Conservation (phyloP, 2,797 vertebrate species). For the Apodemus agrarius region DNA sequence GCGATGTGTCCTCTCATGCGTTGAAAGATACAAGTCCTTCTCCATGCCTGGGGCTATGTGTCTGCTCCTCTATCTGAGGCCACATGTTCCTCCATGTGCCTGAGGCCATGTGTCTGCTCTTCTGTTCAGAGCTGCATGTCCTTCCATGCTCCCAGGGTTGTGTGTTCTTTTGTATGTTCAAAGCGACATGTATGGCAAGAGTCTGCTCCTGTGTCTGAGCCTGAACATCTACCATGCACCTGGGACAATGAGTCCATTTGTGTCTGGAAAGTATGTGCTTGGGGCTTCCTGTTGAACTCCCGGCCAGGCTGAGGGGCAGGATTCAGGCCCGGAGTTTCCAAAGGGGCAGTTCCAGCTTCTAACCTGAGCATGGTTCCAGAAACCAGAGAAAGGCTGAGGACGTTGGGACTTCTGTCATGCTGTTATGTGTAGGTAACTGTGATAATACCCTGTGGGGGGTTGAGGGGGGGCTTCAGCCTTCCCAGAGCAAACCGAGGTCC, state of each 20-base stretch:
- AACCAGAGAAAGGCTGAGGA: neutral
- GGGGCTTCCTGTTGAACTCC: neutral
- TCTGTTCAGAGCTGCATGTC: neutral
- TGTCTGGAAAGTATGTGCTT: too few relatives aligned
- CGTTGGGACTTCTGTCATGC: neutral
- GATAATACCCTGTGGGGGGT: neutral
- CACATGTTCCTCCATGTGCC: neutral
- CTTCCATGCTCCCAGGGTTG: neutral
- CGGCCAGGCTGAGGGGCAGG: neutral
- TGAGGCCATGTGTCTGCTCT: neutral
- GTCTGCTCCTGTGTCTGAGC: neutral
- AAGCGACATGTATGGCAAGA: neutral
- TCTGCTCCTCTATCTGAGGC: neutral
- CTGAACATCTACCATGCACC: neutral
- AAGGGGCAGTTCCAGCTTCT: neutral
- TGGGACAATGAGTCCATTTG: neutral
- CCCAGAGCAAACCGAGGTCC: neutral
- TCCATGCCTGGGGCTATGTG: neutral
- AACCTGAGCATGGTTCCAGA: neutral
- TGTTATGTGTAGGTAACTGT: accelerated
- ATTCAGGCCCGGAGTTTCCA: neutral
- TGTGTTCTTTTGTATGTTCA: neutral
- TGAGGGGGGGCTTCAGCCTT: neutral
- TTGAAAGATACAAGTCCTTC: neutral
- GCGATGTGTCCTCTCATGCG: neutral